A percentile compares a stretch with the other conserved stretches of the same genome.
Evolutionary conservation across 2,888 invertebrate species (phyloP).

Genomic region (Drosophila hawaiiensis): DNA sequence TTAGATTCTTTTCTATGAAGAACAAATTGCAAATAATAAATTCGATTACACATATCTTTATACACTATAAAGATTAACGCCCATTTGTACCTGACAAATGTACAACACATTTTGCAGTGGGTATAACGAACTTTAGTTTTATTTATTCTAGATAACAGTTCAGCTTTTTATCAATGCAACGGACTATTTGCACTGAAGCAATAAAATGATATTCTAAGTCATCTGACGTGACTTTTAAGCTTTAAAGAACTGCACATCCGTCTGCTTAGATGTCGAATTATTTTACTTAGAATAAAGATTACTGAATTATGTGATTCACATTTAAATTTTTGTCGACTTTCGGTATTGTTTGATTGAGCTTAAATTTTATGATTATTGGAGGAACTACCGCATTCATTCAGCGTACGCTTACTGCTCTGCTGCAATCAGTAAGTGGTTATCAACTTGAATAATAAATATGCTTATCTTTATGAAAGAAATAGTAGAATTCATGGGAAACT

Average conservation of each 20-base stretch:
- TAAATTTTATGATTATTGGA: not conserved
- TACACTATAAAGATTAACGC: not conserved
- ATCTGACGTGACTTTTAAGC: not conserved
- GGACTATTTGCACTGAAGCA: not conserved
- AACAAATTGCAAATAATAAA: not conserved
- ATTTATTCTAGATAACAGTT: not conserved
- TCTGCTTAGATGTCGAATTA: not conserved
- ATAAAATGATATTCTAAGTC: not conserved
- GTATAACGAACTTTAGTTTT: not conserved
- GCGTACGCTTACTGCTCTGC: not conserved
- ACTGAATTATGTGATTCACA: not conserved
- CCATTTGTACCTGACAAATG: not conserved
- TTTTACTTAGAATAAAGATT: not conserved
- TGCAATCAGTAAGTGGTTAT: constrained; percentile 5
- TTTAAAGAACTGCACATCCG: not conserved
- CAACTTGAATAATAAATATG: constrained; percentile 25
- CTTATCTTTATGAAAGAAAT: constrained; percentile 13
- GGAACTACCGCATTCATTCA: constrained; percentile 15
- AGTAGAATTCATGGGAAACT: not conserved
- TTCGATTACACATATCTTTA: not conserved
- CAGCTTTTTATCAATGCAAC: not conserved
- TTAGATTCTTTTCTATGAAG: not conserved
- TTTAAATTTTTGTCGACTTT: too few relatives aligned
- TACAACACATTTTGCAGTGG: not conserved
- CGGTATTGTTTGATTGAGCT: not conserved